Percentiles rank a stretch among this genome's conserved stretches.
Evolutionary conservation across 2,113 vertebrate species (phyloP).

Genomic region (Semnopithecus entellus): DNA sequence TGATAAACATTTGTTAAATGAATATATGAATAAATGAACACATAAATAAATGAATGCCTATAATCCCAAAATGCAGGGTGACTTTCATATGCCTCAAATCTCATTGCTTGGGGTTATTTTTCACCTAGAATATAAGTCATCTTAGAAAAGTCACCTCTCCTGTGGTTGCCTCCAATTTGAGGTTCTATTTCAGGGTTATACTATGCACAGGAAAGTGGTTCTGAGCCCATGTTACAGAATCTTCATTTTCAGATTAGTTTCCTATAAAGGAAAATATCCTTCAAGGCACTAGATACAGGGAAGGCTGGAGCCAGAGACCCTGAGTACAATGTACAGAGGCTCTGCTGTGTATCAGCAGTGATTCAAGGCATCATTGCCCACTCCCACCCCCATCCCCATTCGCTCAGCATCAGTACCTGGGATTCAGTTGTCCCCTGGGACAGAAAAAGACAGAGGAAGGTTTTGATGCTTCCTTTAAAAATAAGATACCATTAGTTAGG

Average conservation of each 20-base stretch:
- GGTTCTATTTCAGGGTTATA: background rate
- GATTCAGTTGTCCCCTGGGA: background rate
- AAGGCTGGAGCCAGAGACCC: background rate
- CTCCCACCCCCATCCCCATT: background rate
- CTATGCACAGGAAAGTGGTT: background rate
- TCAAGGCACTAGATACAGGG: background rate
- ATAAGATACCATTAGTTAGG: background rate
- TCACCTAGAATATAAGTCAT: background rate
- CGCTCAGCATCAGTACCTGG: background rate
- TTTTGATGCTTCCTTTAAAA: constrained; percentile 8
- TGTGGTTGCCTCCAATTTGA: background rate
- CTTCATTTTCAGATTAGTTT: background rate
- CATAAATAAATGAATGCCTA: background rate
- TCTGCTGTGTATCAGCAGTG: background rate
- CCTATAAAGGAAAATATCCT: background rate
- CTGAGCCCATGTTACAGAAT: background rate
- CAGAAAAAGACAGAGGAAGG: background rate
- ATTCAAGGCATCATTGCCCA: background rate
- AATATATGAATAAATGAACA: background rate
- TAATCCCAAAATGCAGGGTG: background rate
- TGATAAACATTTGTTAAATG: background rate
- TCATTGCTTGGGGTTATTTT: background rate
- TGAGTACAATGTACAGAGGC: background rate
- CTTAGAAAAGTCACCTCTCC: background rate
- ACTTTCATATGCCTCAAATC: background rate